Evolutionary conservation across 2,797 vertebrate genomes (phyloP).

Genomic region (Psittacula derbiana): DNA sequence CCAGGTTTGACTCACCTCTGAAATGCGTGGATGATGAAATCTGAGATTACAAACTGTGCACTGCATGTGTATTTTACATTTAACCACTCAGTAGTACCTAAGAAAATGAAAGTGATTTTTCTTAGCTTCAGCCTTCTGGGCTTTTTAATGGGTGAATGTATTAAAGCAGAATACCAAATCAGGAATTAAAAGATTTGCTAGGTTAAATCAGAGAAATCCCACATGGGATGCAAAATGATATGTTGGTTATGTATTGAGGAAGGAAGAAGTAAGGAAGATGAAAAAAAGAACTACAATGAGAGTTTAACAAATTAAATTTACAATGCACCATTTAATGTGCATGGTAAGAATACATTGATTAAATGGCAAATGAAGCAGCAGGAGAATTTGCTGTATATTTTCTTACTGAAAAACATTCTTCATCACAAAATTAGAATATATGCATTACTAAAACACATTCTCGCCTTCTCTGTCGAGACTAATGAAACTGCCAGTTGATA

Average conservation of each 20-base stretch:
- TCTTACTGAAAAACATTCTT: background rate
- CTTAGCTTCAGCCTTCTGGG: background rate
- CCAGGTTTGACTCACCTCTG: slow-evolving; percentile 21
- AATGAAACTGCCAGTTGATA: background rate
- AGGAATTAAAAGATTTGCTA: slow-evolving; percentile 49
- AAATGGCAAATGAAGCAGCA: background rate
- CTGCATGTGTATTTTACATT: slow-evolving; percentile 22
- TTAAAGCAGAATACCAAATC: slow-evolving; percentile 36
- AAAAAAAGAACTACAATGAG: background rate
- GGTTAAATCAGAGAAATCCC: slow-evolving; percentile 34
- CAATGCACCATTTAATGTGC: background rate
- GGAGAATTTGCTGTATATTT: background rate
- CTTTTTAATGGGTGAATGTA: background rate
- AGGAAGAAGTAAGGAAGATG: background rate
- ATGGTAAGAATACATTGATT: background rate
- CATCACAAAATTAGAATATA: background rate
- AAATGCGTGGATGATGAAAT: background rate
- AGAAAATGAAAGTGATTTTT: slow-evolving; percentile 59
- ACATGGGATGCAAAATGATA: background rate
- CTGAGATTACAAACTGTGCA: slow-evolving; percentile 12
- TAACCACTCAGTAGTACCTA: background rate
- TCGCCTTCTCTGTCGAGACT: background rate
- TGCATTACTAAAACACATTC: background rate
- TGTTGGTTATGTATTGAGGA: background rate
- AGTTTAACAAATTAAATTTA: background rate